These are phyloP conservation scores for Pimephales promelas DNA, from an alignment of 2,113 vertebrate species.

Conservation along the genomic window DNA sequence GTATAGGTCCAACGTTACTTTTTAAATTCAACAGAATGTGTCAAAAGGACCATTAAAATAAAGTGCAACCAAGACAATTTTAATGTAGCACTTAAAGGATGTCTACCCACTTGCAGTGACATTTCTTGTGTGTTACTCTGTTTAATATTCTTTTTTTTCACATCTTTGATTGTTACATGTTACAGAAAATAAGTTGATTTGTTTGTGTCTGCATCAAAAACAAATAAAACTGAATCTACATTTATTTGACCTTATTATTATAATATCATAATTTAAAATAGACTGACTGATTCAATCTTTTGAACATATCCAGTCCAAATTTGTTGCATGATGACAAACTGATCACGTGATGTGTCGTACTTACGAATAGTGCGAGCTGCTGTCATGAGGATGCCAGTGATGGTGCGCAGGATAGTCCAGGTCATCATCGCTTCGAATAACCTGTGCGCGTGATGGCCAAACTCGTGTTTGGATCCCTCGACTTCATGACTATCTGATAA, in stretches of 20 bases:
- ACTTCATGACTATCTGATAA: constrained; percentile 13
- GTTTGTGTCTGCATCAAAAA: neutral
- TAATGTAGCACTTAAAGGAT: neutral
- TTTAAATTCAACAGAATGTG: too few species aligned
- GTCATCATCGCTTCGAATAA: constrained; percentile 35
- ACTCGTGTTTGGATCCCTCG: constrained; percentile 30
- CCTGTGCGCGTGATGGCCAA: constrained; percentile 26
- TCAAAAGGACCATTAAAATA: too few species aligned
- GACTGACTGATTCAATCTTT: neutral
- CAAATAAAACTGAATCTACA: neutral
- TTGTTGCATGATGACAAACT: neutral
- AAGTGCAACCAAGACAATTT: neutral
- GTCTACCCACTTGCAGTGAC: neutral
- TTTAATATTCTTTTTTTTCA: neutral
- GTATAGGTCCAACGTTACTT: too few species aligned
- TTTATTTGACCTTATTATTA: neutral
- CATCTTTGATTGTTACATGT: neutral
- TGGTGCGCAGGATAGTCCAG: constrained; percentile 19
- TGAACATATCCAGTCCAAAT: neutral
- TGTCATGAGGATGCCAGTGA: constrained; percentile 40
- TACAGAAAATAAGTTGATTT: neutral
- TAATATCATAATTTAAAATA: neutral
- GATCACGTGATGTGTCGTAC: neutral
- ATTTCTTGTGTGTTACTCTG: neutral
- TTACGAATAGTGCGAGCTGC: constrained; percentile 42